Percentiles rank a stretch among this genome's conserved stretches.
Evolutionary conservation across 2,797 vertebrate species (phyloP).

Genomic region (Onychomys leucogaster): DNA sequence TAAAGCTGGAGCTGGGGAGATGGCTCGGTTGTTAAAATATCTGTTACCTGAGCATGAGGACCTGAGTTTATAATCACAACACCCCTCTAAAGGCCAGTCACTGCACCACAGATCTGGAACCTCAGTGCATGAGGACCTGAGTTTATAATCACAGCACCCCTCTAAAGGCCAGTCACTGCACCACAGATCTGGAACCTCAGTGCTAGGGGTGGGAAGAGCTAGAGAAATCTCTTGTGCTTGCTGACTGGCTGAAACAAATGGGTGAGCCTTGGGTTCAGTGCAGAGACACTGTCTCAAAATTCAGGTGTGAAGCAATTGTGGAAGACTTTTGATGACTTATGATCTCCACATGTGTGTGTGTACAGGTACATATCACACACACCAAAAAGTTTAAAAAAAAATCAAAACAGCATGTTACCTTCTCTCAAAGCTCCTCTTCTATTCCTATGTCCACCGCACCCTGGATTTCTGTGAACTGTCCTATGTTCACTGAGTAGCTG

Average conservation of each 20-base stretch:
- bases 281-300: neutral
- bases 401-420: neutral
- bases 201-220: neutral
- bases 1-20: neutral
- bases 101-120: neutral
- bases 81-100: neutral
- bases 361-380: neutral
- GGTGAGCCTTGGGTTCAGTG: neutral
- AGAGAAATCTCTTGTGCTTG: neutral
- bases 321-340: neutral
- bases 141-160: too few species aligned
- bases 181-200: neutral
- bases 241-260: neutral
- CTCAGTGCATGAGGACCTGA: neutral
- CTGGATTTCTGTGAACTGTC: neutral
- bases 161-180: neutral
- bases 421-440: neutral
- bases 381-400: neutral
- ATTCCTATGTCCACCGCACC: too few species aligned
- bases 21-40: neutral
- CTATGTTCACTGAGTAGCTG: neutral
- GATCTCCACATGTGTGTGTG: neutral
- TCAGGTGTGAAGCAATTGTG: neutral
- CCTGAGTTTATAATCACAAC: too few species aligned
- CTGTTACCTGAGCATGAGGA: neutral